Evolutionary conservation across 2,113 vertebrate species (phyloP), one percentile per base, ranked within the genome.

Genomic region (Anser brachyrhynchus): DNA sequence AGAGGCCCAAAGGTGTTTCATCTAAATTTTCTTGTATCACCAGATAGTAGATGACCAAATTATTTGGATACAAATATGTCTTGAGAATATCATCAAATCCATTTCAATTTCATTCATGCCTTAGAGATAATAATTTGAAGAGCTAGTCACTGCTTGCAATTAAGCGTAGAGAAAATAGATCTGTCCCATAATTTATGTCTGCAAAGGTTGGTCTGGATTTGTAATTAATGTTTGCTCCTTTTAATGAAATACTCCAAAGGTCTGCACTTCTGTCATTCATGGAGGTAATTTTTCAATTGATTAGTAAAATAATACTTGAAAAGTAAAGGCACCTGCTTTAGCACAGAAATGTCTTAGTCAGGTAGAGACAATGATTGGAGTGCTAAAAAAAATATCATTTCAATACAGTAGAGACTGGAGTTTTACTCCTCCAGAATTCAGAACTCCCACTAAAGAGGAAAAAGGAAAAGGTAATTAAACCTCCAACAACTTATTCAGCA

Each of bases 201-300:
- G 98, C 96, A 97, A 97, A 98, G 98, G 98, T 97, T 97, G 97
- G 98, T 92, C 96, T 97, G 97, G 97, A 98, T 97, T 97, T 90
- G 96, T 98, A 98, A 98, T 98, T 98, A 98, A 98, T 98, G 98
- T 98, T 98, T 98, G 98, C 98, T 98, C 97, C 97, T 96, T 93
- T 93, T 98, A 98, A 98, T 98, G 98, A 99, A 98, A 98, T 98
- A 98, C 98, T 97, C 98, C 97, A 97, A 98, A 98, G 98, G 98
- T 98, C 98, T 98, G 98, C 97, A 97, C 97, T 98, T 97, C 98
- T 98, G 98, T 99, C 99, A 98, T 98, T 99, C 98, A 98, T 97
- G 97, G 97, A 98, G 98, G 99, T 98, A 98, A 99, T 99, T 99
- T 99, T 98, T 98, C 98, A 98, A 99, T 99, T 98, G 99, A 99